Evolutionary conservation across 2,888 invertebrate genomes (phyloP), one percentile per base, ranked within the genome.

Genomic region (Digitonthophagus gazella): DNA sequence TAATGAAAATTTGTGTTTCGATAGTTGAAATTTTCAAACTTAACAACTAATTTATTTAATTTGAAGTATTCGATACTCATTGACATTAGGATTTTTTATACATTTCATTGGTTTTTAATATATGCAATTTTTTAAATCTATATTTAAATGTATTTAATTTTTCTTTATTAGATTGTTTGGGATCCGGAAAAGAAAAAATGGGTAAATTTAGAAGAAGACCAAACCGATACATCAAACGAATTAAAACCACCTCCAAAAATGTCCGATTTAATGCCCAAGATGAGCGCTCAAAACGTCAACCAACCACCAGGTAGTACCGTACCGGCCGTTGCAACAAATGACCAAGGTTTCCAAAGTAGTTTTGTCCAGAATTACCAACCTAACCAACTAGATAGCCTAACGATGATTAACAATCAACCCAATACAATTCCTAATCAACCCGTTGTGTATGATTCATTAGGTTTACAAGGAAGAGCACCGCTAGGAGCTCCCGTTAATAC

Each of bases 111-210:
- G n/a, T n/a, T n/a, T n/a, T n/a, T n/a, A n/a, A n/a, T n/a, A n/a
- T n/a, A n/a, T n/a, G n/a, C n/a, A n/a, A n/a, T n/a, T n/a, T 22
- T 22, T 22, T 4, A 22, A 22, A 16, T 61, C 18, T 18, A 19
- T 3, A 16, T 18, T 18, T 0, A 19, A 61, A 4, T 18, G 8
- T 61, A 16, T 5, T 57, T 16, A 15, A 57, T 15, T 57, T 57
- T 6, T 57, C 68, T 63, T 73, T 74, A 75, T 56, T 81, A 94
- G 94, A 97, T 97, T 86, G 93, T 97, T 67, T 97, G 96, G 96
- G 96, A 97, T 85, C 86, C 91, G 69, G 90, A 90, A n/a, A 89
- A 87, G 78, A 93, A 96, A 80, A 88, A 89, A 75, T 97, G 97
- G 97, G 87, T 90, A 65, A 93, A 97, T 84, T 88, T 89, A 58